phyloP scores from a whole-genome alignment of 2,888 invertebrate genomes.

The Xanthia icteritia region DNA sequence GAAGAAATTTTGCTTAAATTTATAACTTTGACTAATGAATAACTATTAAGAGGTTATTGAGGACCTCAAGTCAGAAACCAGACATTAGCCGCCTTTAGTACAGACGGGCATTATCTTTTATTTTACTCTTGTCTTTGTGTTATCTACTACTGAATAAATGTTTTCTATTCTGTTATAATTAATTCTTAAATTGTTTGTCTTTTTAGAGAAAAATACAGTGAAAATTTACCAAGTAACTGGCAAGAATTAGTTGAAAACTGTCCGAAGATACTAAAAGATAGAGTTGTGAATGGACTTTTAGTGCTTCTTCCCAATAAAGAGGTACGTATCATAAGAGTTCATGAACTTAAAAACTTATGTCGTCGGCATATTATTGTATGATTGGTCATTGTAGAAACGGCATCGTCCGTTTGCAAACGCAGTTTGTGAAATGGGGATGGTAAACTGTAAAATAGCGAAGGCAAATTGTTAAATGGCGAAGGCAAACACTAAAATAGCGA shows the following conservation, averaged over 20 bases:
- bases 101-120: neutral
- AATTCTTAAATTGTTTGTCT: constrained; percentile 14
- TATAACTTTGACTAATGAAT: too few species aligned
- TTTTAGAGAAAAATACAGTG: constrained; percentile 91
- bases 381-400: neutral
- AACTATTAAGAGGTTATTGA: neutral
- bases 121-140: neutral
- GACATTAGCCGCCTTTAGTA: neutral
- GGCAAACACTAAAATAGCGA: neutral
- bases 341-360: neutral
- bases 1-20: too few species aligned
- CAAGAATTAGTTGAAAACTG: constrained; percentile 91
- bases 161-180: neutral
- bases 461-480: neutral
- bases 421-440: neutral
- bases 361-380: neutral
- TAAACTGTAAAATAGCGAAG: neutral
- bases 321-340: constrained; percentile 71
- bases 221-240: constrained; percentile 93
- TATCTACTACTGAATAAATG: neutral
- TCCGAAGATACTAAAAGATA: constrained; percentile 89
- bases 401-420: neutral
- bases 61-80: neutral
- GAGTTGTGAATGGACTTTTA: constrained; percentile 87
- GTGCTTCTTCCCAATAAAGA: constrained; percentile 86